Evolutionary conservation across 2,888 invertebrate species (phyloP).

Genomic region (Monoplex corrugatus): DNA sequence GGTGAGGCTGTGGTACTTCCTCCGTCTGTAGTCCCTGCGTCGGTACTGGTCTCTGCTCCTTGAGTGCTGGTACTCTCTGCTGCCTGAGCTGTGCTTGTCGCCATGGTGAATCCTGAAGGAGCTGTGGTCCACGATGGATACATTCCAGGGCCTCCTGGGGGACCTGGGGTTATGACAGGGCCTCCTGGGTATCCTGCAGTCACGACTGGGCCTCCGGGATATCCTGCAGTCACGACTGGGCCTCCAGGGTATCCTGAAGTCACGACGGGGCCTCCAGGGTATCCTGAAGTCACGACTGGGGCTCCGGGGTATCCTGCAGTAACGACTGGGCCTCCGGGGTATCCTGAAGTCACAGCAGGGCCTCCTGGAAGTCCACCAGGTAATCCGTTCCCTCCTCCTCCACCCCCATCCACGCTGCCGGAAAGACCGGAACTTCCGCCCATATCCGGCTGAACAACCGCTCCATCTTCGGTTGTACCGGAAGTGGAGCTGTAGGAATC

Average conservation of each 20-base stretch:
- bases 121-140: too few species aligned
- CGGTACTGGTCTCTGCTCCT: too few species aligned
- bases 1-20: too few species aligned
- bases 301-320: neutral
- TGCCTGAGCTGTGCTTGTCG: too few species aligned
- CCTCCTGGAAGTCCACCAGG: too few species aligned
- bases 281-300: neutral
- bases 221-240: neutral
- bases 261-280: neutral
- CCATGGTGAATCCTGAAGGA: too few species aligned
- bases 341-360: neutral
- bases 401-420: constrained; percentile 23
- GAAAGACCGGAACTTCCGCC: constrained; percentile 22
- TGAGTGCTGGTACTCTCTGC: too few species aligned
- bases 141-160: neutral
- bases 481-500: neutral
- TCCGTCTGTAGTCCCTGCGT: too few species aligned
- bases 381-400: neutral
- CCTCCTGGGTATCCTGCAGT: neutral
- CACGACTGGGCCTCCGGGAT: neutral
- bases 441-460: neutral
- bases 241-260: neutral
- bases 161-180: neutral
- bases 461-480: neutral
- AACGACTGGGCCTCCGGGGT: neutral